Base-by-base conservation (phyloP, 53 echinoderm and acorn worm species). In the Astropecten irregularis region DNA sequence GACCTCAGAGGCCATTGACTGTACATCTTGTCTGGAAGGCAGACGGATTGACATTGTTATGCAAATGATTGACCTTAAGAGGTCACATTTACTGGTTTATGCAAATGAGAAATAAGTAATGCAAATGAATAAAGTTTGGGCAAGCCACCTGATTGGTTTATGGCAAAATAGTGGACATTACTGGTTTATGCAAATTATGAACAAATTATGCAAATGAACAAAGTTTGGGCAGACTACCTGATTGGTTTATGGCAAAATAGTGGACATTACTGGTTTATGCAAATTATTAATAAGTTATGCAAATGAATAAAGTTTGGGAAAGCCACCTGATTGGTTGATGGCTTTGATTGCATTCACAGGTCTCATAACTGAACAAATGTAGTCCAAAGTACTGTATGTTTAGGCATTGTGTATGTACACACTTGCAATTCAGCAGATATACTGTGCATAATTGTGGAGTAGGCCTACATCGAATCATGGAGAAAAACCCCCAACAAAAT, bases 1-100 rank as follows among this genome's bases (percentile, higher is more conserved):
- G 79, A 79, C 79, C 79, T 79, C 20, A 19, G 46, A 79, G 61
- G 60, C 48, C 44, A 62, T 44, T 62, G 49, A 47, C 48, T 32
- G 79, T 60, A 26, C 42, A 42, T 27, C 22, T n/a, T 46, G 42
- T 27, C 46, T 22, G 22, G 40, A 18, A 18, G 54, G 9, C 18
- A n/a, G 54, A 4, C 13, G 19, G 52, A 3, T n/a, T 15, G 3
- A 9, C 19, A 52, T n/a, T 52, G 9, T 9, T 3, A 52, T 52
- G 19, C 11, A 18, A 52, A 3, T 52, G 52, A 52, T 52, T 52
- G 52, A 42, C 42, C 42, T 11, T 11, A 42, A 11, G 11, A 42
- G 42, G 42, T 42, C 42, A 42, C 42, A 35, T 40, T 21, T 35
- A 33, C 21, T 35, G 39, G 33, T 40, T 59, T 76, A 59, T 59